These are phyloP conservation scores for Calameuta filiformis DNA, from an alignment of 2,888 invertebrate species.

Conservation along the genomic window DNA sequence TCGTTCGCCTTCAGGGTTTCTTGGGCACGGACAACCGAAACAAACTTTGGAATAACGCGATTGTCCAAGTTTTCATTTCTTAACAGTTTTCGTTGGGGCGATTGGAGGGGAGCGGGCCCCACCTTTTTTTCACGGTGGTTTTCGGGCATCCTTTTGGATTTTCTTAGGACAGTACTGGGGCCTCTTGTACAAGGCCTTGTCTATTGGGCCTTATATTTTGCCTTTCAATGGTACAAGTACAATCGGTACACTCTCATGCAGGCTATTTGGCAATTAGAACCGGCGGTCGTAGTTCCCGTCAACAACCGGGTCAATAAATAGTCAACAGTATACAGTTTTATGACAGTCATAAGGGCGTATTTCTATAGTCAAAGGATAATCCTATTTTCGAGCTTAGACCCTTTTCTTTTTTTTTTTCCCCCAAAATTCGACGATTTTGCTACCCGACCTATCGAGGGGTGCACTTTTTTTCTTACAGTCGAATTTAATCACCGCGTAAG, in stretches of 20 bases:
- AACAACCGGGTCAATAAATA: slow-evolving; percentile 3
- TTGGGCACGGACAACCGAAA: no score
- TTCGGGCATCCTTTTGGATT: no score
- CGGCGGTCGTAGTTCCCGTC: background rate
- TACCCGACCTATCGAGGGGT: no score
- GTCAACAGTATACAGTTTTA: background rate
- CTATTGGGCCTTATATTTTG: no score
- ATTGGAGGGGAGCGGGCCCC: background rate
- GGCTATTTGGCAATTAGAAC: background rate
- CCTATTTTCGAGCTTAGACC: background rate
- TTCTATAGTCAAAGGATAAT: slow-evolving; percentile 3
- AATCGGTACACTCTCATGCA: background rate
- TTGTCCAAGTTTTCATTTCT: background rate
- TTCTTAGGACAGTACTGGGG: no score
- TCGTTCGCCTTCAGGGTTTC: no score
- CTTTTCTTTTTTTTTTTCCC: no score
- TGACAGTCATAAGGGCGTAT: background rate
- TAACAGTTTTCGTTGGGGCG: background rate
- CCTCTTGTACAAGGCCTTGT: no score
- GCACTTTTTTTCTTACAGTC: no score
- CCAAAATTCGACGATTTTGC: no score
- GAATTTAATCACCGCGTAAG: no score
- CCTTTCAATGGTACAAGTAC: background rate
- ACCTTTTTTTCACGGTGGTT: no score
- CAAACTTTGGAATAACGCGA: background rate